Percentiles rank a stretch among this genome's conserved stretches.
Conservation (phyloP, 2,888 invertebrate genomes). For the Hypselothyrea guttata region DNA sequence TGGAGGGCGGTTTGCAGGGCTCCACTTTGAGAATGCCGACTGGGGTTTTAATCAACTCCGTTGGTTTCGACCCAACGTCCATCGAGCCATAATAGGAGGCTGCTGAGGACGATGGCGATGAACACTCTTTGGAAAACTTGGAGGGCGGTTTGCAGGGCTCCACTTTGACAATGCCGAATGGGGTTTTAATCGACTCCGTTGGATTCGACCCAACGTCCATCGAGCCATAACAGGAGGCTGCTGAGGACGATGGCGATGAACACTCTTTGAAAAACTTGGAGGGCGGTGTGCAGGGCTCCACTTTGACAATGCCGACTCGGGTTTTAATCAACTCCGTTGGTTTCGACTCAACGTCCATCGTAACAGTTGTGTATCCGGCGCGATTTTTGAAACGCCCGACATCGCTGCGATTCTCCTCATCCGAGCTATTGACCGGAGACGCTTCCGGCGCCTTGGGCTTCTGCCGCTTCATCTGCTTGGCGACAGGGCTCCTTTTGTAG, state of each 20-base stretch:
- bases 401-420: conserved; percentile 44
- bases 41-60: conserved; percentile 54
- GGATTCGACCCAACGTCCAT: conserved; percentile 17
- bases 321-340: conserved; percentile 51
- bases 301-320: conserved; percentile 72
- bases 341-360: conserved; percentile 23
- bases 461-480: not conserved
- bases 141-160: conserved; percentile 72
- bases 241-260: conserved; percentile 58
- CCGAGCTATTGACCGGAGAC: conserved; percentile 53
- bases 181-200: conserved; percentile 51
- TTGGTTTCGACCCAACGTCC: conserved; percentile 18
- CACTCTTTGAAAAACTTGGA: conserved; percentile 69
- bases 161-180: conserved; percentile 75
- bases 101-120: conserved; percentile 54
- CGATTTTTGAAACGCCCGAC: conserved; percentile 46
- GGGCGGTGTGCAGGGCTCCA: conserved; percentile 74
- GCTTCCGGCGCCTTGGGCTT: not conserved
- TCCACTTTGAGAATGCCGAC: conserved; percentile 78
- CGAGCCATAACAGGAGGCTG: too few species aligned
- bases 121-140: conserved; percentile 70
- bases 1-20: conserved; percentile 66
- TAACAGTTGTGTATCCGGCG: conserved; percentile 65
- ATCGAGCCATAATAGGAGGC: too few species aligned
- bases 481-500: not conserved